phyloP scores from a whole-genome alignment of 2,888 invertebrate species.

The Synergus japonicus region DNA sequence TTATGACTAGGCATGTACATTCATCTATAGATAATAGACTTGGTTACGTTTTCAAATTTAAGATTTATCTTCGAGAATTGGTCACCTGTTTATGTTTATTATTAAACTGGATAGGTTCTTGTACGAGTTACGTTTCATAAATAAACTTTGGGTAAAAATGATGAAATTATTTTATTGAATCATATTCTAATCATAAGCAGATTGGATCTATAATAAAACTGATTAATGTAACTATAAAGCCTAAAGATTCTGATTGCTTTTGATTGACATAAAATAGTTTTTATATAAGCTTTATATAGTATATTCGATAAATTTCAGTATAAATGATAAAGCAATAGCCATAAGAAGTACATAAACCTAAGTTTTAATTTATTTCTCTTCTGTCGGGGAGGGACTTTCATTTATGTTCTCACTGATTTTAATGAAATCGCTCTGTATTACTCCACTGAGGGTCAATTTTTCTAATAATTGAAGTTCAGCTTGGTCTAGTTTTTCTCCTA shows the following conservation, averaged over 20 bases:
- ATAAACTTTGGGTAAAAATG: constrained; percentile 11
- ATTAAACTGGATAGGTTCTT: constrained; percentile 23
- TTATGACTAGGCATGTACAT: background rate
- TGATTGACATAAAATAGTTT: constrained; percentile 11
- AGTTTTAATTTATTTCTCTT: constrained; percentile 7
- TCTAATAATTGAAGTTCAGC: constrained; percentile 78
- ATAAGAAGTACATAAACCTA: background rate
- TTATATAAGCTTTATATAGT: background rate
- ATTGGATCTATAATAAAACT: background rate
- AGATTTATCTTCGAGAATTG: constrained; percentile 32
- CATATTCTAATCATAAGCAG: background rate
- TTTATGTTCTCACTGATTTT: constrained; percentile 75
- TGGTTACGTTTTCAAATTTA: constrained; percentile 8
- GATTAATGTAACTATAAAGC: background rate
- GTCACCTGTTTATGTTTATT: constrained; percentile 14
- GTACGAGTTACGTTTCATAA: constrained; percentile 26
- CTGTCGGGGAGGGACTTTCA: constrained; percentile 57
- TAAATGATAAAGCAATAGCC: background rate
- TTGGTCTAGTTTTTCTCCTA: constrained; percentile 78
- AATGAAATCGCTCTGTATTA: constrained; percentile 76
- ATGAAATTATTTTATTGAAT: background rate
- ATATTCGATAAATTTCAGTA: background rate
- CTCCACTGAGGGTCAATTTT: constrained; percentile 74
- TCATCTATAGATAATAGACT: background rate
- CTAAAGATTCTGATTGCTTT: background rate